A percentile compares a stretch with the other conserved stretches of the same genome.
Conservation (phyloP, 1,140 invertebrate species). For the Trissolcus basalis region DNA sequence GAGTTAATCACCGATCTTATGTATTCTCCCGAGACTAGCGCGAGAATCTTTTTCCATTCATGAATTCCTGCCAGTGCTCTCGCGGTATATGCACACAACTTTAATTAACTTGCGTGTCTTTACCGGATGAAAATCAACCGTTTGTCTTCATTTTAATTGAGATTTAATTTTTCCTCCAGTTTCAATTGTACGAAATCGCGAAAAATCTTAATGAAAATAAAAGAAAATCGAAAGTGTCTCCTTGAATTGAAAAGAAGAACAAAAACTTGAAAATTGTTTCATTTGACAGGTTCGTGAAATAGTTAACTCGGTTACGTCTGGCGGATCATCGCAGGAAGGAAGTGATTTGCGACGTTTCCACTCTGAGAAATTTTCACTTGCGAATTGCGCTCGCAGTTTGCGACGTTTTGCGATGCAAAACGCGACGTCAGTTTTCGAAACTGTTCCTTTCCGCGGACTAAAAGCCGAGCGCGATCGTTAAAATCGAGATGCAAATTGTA, state of each 20-base stretch:
- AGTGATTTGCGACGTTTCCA: conserved; percentile 49
- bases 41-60: conserved; percentile 63
- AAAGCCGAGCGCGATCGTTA: conserved; percentile 35
- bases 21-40: conserved; percentile 57
- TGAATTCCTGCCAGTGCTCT: conserved; percentile 52
- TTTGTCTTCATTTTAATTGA: conserved; percentile 19
- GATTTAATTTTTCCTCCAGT: conserved; percentile 7
- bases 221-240: too few species aligned
- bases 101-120: conserved; percentile 51
- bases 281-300: neutral
- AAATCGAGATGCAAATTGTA: conserved; percentile 48
- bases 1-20: conserved; percentile 58
- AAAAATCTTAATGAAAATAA: too few species aligned
- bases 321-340: conserved; percentile 35
- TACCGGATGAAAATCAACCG: conserved; percentile 26
- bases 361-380: conserved; percentile 33
- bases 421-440: conserved; percentile 22
- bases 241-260: too few species aligned
- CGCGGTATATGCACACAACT: conserved; percentile 51
- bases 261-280: neutral
- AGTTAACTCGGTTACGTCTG: conserved; percentile 3
- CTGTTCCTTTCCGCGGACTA: conserved; percentile 20
- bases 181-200: neutral
- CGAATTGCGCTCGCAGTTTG: conserved; percentile 44
- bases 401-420: conserved; percentile 13